Base-by-base conservation (phyloP, 1,140 invertebrate species). In the Drosophila repletoides region DNA sequence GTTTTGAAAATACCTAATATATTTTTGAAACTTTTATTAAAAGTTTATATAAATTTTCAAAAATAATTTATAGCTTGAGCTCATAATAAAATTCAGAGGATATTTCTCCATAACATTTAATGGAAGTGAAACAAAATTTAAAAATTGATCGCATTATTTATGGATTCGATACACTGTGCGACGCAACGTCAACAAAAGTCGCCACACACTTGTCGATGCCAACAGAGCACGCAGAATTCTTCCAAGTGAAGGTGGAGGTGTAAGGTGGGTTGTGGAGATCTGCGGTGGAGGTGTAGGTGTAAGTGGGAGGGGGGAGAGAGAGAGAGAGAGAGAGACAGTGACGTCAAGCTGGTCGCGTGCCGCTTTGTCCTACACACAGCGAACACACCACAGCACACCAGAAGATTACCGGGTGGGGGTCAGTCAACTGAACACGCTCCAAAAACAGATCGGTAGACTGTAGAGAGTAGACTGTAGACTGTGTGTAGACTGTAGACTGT, bases 151-250 rank as follows among this genome's bases (percentile, higher is more conserved):
- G n/a, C n/a, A n/a, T n/a, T n/a, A n/a, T n/a, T n/a, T n/a, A n/a
- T n/a, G n/a, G n/a, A n/a, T n/a, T n/a, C n/a, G n/a, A n/a, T n/a
- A n/a, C n/a, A n/a, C n/a, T n/a, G n/a, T n/a, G 61, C 76, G 77
- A 72, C 76, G 63, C 77, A 49, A 36, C 55, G 55, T 52, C 64
- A 68, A 64, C 19, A 22, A 31, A 58, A 56, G 72, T 59, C 60
- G n/a, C 65, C 51, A 52, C 69, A 83, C 77, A 69, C 77, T 74
- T 77, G 74, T 74, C 61, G 77, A 74, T 84, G 79, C 64, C 79
- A 76, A 81, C 63, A 52, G 64, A 59, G 55, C 76, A 75, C 69
- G 69, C 76, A 72, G 40, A 83, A 73, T 61, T 72, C 65, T 73
- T 36, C 10, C 3, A 17, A 12, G 29, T 41, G 33, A 4, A 26